Conservation (phyloP, 2,113 vertebrate species). For the Clarias magur region DNA sequence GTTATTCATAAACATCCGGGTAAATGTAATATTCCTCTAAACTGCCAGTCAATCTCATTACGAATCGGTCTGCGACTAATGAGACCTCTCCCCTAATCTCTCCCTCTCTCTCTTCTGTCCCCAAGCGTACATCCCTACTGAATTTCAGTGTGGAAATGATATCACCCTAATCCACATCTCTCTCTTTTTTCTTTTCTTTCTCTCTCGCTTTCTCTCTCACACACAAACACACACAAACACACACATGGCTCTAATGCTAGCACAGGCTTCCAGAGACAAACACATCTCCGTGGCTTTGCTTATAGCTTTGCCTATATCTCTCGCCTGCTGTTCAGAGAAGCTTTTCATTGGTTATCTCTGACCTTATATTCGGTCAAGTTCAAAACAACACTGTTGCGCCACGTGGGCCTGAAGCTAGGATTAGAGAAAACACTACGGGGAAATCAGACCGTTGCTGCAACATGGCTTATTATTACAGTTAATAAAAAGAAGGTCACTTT, state of each 20-base stretch:
- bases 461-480: not conserved
- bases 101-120: constrained; percentile 8
- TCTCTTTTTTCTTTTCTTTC: not conserved
- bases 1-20: constrained; percentile 42
- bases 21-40: constrained; percentile 49
- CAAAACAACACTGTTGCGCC: not conserved
- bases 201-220: constrained; percentile 22
- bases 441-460: not conserved
- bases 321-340: constrained; percentile 18
- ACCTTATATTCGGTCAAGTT: not conserved
- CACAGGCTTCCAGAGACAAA: not conserved
- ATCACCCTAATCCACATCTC: constrained; percentile 32
- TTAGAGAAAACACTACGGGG: not conserved
- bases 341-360: not conserved
- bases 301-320: constrained; percentile 12
- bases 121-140: constrained; percentile 1
- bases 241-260: not conserved
- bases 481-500: not conserved
- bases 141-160: constrained; percentile 44
- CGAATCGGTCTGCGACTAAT: constrained; percentile 51
- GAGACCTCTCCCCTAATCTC: constrained; percentile 44
- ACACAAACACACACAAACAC: not conserved
- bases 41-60: constrained; percentile 54
- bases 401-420: not conserved
- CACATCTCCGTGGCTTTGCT: not conserved